Evolutionary conservation across 1,140 invertebrate genomes (phyloP), one percentile per base, ranked within the genome.

Genomic region (Pygmarrhopalites habei): DNA sequence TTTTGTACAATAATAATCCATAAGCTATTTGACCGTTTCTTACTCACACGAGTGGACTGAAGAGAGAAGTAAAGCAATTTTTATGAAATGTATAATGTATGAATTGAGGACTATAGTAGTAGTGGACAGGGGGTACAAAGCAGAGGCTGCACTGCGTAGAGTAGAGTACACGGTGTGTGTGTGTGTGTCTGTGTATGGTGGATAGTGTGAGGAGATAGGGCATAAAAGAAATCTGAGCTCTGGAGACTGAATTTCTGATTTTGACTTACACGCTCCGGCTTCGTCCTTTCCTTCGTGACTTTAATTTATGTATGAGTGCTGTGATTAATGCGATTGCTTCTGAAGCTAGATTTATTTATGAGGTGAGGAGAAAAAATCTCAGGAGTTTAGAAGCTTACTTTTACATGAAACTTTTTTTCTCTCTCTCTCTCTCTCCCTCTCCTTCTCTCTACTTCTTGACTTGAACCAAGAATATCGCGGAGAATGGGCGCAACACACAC

Each of bases 251-350:
- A 53, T 53, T 61, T 61, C 59, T 41, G 59, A 61, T 61, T 61
- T 61, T 61, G 59, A 61, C 30, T 61, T 61, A 61, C 51, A 61
- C 51, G 35, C 59, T 61, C 59, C 32, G 28, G 23, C 51, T 53
- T 21, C 4, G 25, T 53, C 23, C 19, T n/a, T 25, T 21, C 14
- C 26, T 52, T 52, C 52, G 35, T 55, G 53, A 29, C 60, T 58
- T 56, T 67, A 67, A 67, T 67, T 67, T 67, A 67, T 67, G 65
- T 67, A 67, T 67, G 65, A 63, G 56, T 56, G 44, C 49, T 32
- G 65, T 67, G 65, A 67, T 67, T 67, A 67, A 67, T 67, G 61
- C 60, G 60, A 64, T 64, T 67, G 60, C 65, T 62, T 67, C 53
- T 61, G 60, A 67, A 61, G 52, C 58, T 41, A 60, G 65, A 67